These are phyloP conservation scores for Ditula angustiorana DNA, from an alignment of 2,888 invertebrate genomes.

Conservation along the genomic window DNA sequence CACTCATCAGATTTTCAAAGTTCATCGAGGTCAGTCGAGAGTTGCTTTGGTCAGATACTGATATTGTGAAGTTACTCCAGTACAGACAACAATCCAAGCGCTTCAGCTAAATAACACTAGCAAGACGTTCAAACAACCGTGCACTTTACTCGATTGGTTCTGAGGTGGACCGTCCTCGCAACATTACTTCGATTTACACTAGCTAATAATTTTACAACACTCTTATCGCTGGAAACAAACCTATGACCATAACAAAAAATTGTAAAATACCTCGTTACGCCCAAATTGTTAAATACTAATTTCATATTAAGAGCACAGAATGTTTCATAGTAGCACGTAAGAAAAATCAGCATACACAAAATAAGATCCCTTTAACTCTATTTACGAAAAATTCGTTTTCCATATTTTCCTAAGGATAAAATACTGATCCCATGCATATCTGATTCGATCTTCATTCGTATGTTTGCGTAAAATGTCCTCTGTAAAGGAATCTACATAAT, in stretches of 20 bases:
- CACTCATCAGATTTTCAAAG: conserved; percentile 23
- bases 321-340: conserved; percentile 27
- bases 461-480: conserved; percentile 76
- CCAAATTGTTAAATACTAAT: neutral
- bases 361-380: conserved; percentile 62
- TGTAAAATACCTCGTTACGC: neutral
- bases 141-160: conserved; percentile 81
- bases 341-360: conserved; percentile 46
- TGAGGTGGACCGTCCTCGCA: conserved; percentile 67
- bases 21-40: conserved; percentile 13
- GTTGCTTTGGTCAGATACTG: conserved; percentile 18
- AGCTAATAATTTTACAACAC: conserved; percentile 4
- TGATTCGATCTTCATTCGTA: conserved; percentile 78
- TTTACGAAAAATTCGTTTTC: conserved; percentile 63
- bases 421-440: conserved; percentile 79
- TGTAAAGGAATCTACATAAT: conserved; percentile 78
- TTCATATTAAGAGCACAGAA: neutral
- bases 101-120: conserved; percentile 77
- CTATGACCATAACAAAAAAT: neutral
- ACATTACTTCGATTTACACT: conserved; percentile 51
- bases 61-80: conserved; percentile 44
- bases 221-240: conserved; percentile 1
- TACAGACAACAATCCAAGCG: conserved; percentile 74
- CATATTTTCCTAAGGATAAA: conserved; percentile 70
- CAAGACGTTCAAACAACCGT: conserved; percentile 62